A percentile compares a stretch with the other conserved stretches of the same genome.
Evolutionary conservation across 2,888 invertebrate genomes (phyloP).

Genomic region (Cyclophora albipunctata): DNA sequence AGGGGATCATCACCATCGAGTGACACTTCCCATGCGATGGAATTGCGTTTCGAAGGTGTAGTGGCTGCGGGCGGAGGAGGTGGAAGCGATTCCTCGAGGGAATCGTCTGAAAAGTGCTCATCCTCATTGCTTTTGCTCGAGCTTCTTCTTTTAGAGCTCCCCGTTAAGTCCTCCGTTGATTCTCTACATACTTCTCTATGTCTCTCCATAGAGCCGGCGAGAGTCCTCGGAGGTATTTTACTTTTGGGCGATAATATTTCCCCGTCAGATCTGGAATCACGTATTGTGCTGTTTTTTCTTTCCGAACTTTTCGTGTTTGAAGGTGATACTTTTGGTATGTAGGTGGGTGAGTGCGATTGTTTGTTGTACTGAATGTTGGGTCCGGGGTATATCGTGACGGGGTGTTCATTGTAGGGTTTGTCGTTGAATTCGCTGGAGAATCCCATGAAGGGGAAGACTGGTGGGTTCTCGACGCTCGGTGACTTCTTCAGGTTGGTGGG

Average conservation of each 20-base stretch:
- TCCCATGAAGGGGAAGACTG: conserved; percentile 69
- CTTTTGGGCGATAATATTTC: conserved; percentile 63
- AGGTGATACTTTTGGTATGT: conserved; percentile 54
- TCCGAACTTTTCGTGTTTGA: conserved; percentile 55
- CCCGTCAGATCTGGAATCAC: conserved; percentile 58
- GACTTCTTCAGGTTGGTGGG: conserved; percentile 47
- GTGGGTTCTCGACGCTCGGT: conserved; percentile 60
- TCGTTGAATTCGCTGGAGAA: conserved; percentile 67
- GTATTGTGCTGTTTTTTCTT: conserved; percentile 47
- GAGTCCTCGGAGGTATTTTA: conserved; percentile 81
- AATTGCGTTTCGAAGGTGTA: conserved; percentile 82
- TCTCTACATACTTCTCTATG: conserved; percentile 87
- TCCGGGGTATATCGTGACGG: conserved; percentile 80
- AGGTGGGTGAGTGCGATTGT: conserved; percentile 61
- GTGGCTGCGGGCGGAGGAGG: conserved; percentile 75
- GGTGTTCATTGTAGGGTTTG: conserved; percentile 77
- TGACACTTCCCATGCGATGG: conserved; percentile 92
- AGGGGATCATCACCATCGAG: conserved; percentile 82
- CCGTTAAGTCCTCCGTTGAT: conserved; percentile 66
- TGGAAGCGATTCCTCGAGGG: conserved; percentile 84
- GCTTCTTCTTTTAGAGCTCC: conserved; percentile 48
- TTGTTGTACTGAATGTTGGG: conserved; percentile 58
- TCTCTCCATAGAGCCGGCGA: conserved; percentile 82
- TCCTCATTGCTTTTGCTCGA: conserved; percentile 58
- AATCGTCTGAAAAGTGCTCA: conserved; percentile 87